Evolutionary conservation across 37 sponge, comb jelly and placozoan species (phyloP), one percentile per base, ranked within the genome.

Genomic region (Beroe forskalii): DNA sequence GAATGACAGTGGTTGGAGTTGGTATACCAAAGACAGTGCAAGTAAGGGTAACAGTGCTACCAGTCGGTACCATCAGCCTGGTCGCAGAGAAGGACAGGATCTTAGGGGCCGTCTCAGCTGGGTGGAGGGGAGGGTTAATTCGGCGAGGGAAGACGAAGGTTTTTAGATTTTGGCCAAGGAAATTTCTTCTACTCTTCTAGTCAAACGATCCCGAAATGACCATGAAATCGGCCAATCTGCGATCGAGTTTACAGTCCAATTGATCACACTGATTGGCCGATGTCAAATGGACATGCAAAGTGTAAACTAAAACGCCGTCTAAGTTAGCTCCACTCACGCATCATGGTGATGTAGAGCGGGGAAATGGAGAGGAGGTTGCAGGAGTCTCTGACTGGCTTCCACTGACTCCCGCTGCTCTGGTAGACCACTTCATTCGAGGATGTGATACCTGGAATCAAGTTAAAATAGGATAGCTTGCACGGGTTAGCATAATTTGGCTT

Each of bases 1-100:
- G 72, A 19, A 80, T 80, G 30, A 44, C 44, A 8, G 86, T 80
- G 27, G 86, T 80, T n/a, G 86, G 86, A 4, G 86, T 80, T 14
- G 86, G 86, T 3, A 80, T 44, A 25, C 86, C 86, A 38, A 80
- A 80, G 48, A 80, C 86, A 6, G n/a, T 8, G 35, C 86, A 80
- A 44, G 86, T 80, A 23, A 80, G 86, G 1, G 86, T 80, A 43
- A 80, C 86, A 44, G 38, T 80, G 3, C 38, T n/a, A 23, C 86
- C 86, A 4, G n/a, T 14, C 12, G 55, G 44, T 23, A 80, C 55
- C 27, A 44, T 48, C 40, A 44, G 55, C 2, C 23, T n/a, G 1
- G 25, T 38, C 35, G 40, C 86, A 0, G 28, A 12, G 86, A 80
- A 80, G 24, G n/a, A 22, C n/a, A 38, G 12, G 17, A 80, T 80